A percentile compares a stretch with the other conserved stretches of the same genome.
Evolutionary conservation across 2,113 vertebrate species (phyloP).

Genomic region (Urocitellus parryii): DNA sequence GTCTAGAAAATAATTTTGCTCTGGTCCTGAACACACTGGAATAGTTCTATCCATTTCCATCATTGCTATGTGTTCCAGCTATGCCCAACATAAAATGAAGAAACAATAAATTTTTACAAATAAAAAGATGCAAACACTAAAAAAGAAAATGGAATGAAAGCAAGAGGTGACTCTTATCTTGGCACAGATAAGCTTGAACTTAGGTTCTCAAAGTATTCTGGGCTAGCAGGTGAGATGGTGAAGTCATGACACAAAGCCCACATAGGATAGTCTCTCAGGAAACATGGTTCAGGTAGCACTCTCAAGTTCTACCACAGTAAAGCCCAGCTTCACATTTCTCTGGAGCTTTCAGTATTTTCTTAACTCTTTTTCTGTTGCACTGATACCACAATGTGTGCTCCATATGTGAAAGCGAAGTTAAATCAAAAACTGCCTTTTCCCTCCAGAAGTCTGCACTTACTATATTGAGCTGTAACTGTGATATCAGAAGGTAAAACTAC

Average conservation of each 20-base stretch:
- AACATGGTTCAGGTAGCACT: not conserved
- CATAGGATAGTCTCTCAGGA: not conserved
- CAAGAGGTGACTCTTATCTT: not conserved
- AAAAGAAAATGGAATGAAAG: not conserved
- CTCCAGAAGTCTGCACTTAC: conserved; percentile 59
- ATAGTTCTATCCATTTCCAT: not conserved
- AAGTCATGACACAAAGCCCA: not conserved
- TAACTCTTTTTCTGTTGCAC: conserved; percentile 47
- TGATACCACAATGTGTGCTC: conserved; percentile 52
- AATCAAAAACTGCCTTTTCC: conserved; percentile 62
- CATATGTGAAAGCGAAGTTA: conserved; percentile 67
- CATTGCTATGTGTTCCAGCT: not conserved
- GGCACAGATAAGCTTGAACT: not conserved
- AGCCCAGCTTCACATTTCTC: not conserved
- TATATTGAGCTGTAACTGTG: conserved; percentile 60
- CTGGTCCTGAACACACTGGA: not conserved
- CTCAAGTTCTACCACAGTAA: conserved; percentile 22
- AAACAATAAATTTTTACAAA: not conserved
- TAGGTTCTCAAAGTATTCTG: not conserved
- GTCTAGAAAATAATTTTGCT: not conserved
- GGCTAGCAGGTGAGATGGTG: not conserved
- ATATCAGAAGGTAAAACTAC: conserved; percentile 70
- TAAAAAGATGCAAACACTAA: not conserved
- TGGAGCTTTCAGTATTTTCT: conserved; percentile 38
- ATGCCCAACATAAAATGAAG: not conserved